These are phyloP conservation scores for Ostrea edulis DNA, from an alignment of 1,140 invertebrate genomes.

Conservation along the genomic window DNA sequence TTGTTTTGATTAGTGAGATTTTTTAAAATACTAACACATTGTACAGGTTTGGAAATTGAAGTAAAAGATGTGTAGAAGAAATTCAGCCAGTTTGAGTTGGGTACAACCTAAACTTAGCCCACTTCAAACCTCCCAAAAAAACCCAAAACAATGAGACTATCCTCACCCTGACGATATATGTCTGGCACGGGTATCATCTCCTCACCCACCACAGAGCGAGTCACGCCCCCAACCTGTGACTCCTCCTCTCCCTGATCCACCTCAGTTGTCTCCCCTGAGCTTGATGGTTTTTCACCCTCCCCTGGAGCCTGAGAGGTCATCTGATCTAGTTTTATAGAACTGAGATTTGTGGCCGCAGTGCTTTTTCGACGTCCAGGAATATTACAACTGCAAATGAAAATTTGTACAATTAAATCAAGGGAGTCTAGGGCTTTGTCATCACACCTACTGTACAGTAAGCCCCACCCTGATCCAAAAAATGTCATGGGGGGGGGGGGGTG, in stretches of 20 bases:
- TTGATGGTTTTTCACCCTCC: constrained; percentile 41
- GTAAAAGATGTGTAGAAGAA: no score
- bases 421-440: no score
- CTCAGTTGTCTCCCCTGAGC: constrained; percentile 50
- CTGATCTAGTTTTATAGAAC: constrained; percentile 65
- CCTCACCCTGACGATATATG: constrained; percentile 59
- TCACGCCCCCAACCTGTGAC: constrained; percentile 50
- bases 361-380: constrained; percentile 63
- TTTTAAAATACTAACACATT: no score
- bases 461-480: no score
- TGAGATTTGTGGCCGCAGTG: constrained; percentile 61
- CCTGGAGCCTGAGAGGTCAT: constrained; percentile 31
- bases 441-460: no score
- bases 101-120: no score
- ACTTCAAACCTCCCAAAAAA: not conserved
- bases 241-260: constrained; percentile 39
- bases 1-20: no score
- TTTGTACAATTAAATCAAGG: not conserved
- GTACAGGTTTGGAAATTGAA: no score
- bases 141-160: not conserved
- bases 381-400: constrained; percentile 19
- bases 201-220: constrained; percentile 53
- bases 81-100: no score
- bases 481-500: no score
- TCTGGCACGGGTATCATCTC: constrained; percentile 58